Base-by-base conservation (phyloP, 2,113 vertebrate species). In the Mus spicilegus region DNA sequence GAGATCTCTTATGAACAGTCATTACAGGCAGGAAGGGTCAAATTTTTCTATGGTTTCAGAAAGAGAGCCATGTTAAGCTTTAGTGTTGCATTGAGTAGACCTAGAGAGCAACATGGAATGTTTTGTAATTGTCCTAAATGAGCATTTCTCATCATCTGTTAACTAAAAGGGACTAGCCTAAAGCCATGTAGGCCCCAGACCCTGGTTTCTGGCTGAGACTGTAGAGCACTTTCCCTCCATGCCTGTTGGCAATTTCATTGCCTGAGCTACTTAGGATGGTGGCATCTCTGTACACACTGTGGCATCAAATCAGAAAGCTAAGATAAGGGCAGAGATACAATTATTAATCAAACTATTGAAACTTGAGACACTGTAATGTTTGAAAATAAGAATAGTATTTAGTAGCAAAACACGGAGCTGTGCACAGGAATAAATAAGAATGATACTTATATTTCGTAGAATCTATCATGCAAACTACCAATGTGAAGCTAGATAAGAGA, bases 41-140 rank as follows among this genome's bases (percentile, higher is more conserved):
- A 5, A 3, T 3, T 33, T 90, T 70, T 39, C 30, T 87, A 16
- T 84, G 12, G 33, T 33, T 94, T 92, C 87, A 63, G 28, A 56
- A 26, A 26, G 12, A 72, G n/a, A 51, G 51, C 94, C 84, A 92
- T 58, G 77, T 70, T 87, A 80, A 85, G 87, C 93, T 39, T 42
- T 84, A 20, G n/a, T 58, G 7, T 90, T 91, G 2, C 58, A 46
- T 39, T 58, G 72, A 42, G 4, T 75, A 33, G 61, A 33, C 33
- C 65, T n/a, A 92, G 61, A 95, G 89, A 28, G 22, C 77, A 93
- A 69, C 10, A 5, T 76, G 49, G 19, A 78, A 26, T 61, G 12
- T 22, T 75, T 12, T 58, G 8, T 22, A 67, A n/a, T 87, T 36
- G 67, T 51, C 26, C n/a, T 91, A 28, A 95, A 0, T 77, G 54